Conservation (phyloP, 2,113 vertebrate species). For the Carlito syrichta region DNA sequence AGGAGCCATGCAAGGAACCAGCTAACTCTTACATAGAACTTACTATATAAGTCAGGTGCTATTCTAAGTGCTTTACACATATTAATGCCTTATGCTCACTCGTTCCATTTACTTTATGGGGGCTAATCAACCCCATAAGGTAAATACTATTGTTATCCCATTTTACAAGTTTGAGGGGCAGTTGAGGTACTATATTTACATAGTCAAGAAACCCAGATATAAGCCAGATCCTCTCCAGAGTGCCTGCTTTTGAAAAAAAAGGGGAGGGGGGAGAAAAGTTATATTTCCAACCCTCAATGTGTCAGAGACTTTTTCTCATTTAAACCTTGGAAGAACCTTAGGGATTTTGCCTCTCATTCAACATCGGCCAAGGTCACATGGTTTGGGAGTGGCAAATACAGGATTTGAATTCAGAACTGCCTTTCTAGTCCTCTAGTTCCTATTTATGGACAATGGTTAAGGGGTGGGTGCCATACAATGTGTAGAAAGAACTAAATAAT, state of each 20-base stretch:
- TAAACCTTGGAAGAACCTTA: neutral
- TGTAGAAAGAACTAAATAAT: neutral
- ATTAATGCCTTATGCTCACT: neutral
- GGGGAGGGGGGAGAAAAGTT: neutral
- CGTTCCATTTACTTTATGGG: neutral
- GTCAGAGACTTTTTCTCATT: neutral
- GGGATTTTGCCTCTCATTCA: neutral
- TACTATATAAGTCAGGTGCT: neutral
- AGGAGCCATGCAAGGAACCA: neutral
- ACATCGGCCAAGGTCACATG: neutral
- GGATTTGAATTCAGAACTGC: neutral
- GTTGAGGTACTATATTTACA: neutral
- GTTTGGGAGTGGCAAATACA: neutral
- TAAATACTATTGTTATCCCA: neutral
- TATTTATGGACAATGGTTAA: neutral
- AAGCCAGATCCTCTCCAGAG: neutral
- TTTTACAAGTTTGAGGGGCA: neutral
- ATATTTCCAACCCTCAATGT: neutral
- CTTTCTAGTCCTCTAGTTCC: neutral
- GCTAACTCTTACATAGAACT: neutral
- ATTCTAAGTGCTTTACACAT: neutral
- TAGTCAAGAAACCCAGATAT: neutral
- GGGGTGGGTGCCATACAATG: neutral
- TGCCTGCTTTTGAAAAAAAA: neutral
- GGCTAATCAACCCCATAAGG: neutral